phyloP scores from a whole-genome alignment of 2,797 vertebrate species.

The Enteromius afrohamiltoni region DNA sequence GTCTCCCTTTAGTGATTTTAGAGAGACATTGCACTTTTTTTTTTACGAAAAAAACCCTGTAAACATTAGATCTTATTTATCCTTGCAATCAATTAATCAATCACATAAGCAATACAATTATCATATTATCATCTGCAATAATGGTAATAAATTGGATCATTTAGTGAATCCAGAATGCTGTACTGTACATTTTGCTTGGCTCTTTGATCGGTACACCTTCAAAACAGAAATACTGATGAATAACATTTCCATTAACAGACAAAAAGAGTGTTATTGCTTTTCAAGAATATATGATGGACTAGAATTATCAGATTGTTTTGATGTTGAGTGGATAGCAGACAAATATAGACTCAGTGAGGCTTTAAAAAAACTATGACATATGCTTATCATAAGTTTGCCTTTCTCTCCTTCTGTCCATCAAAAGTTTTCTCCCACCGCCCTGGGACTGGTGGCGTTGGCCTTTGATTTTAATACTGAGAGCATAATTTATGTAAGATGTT shows the following conservation, averaged over 20 bases:
- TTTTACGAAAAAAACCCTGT: too few relatives aligned
- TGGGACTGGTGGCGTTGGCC: conserved; percentile 68
- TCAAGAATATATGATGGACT: neutral
- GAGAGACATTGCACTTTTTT: neutral
- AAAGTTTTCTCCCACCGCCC: conserved; percentile 70
- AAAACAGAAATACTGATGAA: neutral
- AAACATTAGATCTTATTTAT: too few relatives aligned
- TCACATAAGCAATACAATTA: neutral
- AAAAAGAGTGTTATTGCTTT: neutral
- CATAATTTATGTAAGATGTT: conserved; percentile 85
- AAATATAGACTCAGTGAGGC: conserved; percentile 6
- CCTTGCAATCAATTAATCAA: neutral
- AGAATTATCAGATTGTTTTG: neutral
- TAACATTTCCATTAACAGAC: neutral
- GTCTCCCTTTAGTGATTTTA: neutral
- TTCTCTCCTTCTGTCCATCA: conserved; percentile 72
- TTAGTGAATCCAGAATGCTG: neutral
- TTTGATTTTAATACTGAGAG: conserved; percentile 85
- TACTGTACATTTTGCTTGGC: neutral
- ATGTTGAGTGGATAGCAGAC: neutral
- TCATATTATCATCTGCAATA: too few relatives aligned
- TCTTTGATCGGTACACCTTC: neutral
- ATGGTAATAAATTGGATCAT: neutral
- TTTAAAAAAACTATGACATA: conserved; percentile 46
- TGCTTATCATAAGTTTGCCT: conserved; percentile 37